Evolutionary conservation across 2,113 vertebrate species (phyloP).

Genomic region (chimpanzee (Pan troglodytes)): NHGRI_mPanTro3-v2.1_pri NC_072421.2:102092501-102093000

Average conservation of each 20-base stretch:
- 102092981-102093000: too few species aligned
- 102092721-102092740: slow-evolving; percentile 8
- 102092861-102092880: not conserved
- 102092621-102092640: not conserved
- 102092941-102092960: not conserved
- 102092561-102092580: not conserved
- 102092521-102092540: slow-evolving; percentile 13
- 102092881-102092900: slow-evolving; percentile 11
- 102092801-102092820: not conserved
- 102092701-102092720: not conserved
- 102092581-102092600: not conserved
- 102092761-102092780: not conserved
- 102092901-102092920: not conserved
- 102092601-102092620: not conserved
- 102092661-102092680: not conserved
- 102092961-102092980: not conserved
- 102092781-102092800: slow-evolving; percentile 2
- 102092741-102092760: not conserved
- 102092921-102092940: slow-evolving; percentile 8
- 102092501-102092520: not conserved
- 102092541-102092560: not conserved
- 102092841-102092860: not conserved
- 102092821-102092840: not conserved
- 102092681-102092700: not conserved
- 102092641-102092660: not conserved